Evolutionary conservation across 2,113 vertebrate species (phyloP), one percentile per base, ranked within the genome.

Genomic region (Eulacestoma nigropectus): DNA sequence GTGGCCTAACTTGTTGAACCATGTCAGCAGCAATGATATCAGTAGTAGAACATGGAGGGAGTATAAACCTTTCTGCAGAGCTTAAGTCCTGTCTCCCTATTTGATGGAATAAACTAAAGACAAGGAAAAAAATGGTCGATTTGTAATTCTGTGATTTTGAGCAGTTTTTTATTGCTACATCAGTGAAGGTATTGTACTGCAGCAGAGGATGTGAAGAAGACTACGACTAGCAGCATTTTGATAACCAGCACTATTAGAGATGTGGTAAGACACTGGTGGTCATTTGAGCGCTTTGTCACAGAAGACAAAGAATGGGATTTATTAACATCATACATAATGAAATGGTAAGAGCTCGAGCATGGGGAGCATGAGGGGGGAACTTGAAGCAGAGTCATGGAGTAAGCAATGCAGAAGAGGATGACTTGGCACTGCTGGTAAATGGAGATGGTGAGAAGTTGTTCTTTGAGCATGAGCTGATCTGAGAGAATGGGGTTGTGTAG

Each of bases 381-480:
- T 8, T 57, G n/a, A 65, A 52, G 26, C 23, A 42, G 9, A 44
- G 10, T 11, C 29, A 6, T 33, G 13, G 26, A 80, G 6, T 3
- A 53, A 37, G 32, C 23, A 52, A 11, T 0, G 0, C 32, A 20
- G 6, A 20, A 49, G 60, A 85, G 13, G n/a, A 26, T 73, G 37
- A 10, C 26, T 59, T 85, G 42, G 33, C 1, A 2, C 0, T 1
- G 47, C 10, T 21, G 18, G 1, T 33, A 82, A 46, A 57, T 8
- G 26, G 8, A 47, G 65, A 62, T 46, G 57, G 9, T 80, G 59
- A 65, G 32, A 74, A 53, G 17, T 29, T 78, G 11, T 57, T 76
- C 16, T 73, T 60, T 22, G n/a, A 76, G 25, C n/a, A 55, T 60
- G 32, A 80, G 29, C 32, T 77, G 25, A 27, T 67, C 37, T 82